phyloP scores from a whole-genome alignment of 2,888 invertebrate genomes.

The Trachelus stipa region DNA sequence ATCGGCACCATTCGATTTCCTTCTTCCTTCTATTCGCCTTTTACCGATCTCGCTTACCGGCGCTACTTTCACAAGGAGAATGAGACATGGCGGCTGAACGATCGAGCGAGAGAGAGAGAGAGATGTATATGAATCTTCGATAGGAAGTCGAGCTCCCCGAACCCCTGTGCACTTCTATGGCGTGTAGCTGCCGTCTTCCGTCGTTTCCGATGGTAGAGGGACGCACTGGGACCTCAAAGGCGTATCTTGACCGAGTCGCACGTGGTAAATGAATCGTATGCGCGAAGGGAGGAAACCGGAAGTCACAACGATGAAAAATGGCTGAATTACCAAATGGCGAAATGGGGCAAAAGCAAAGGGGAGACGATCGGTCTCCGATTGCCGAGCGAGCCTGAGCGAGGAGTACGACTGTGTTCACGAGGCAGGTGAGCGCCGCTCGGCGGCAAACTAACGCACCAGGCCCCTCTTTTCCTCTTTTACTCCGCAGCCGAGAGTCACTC shows the following conservation, averaged over 20 bases:
- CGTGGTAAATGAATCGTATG: not conserved
- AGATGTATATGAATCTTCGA: constrained; percentile 5
- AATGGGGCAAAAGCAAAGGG: constrained; percentile 13
- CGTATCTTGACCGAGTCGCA: constrained; percentile 4
- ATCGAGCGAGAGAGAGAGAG: constrained; percentile 12
- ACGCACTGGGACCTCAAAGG: not conserved
- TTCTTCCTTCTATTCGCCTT: constrained; percentile 9
- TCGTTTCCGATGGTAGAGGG: not conserved
- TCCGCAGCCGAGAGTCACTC: constrained; percentile 17
- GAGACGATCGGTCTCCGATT: constrained; percentile 36
- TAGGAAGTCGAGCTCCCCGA: not conserved
- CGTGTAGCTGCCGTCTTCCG: not conserved
- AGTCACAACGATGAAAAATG: constrained; percentile 5
- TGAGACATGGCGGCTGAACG: constrained; percentile 3
- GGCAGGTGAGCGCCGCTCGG: constrained; percentile 53
- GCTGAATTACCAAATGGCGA: not conserved
- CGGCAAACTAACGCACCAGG: constrained; percentile 44
- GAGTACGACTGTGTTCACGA: constrained; percentile 44
- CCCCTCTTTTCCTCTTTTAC: constrained; percentile 47
- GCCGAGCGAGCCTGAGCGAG: constrained; percentile 39
- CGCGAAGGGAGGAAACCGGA: not conserved
- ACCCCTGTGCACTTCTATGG: not conserved
- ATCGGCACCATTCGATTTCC: not conserved
- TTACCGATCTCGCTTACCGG: constrained; percentile 13
- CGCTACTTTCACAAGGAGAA: constrained; percentile 6